Conservation (phyloP, 2,888 invertebrate genomes). For the Scaptomyza flava region DNA sequence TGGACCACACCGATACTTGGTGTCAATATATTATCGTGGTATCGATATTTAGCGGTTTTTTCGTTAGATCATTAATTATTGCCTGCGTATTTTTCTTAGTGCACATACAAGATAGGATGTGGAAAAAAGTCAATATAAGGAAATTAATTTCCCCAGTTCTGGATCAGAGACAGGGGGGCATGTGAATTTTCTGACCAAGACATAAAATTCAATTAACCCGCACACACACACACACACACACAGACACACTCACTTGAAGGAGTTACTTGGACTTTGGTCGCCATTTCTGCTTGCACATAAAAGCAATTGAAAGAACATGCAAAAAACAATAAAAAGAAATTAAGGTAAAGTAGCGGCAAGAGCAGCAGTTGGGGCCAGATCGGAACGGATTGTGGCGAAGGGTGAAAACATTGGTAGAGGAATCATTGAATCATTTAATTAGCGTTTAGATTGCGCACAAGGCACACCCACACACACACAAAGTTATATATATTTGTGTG, state of each 20-base stretch:
- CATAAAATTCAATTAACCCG: constrained; percentile 78
- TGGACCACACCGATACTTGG: too few relatives aligned
- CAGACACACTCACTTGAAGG: constrained; percentile 48
- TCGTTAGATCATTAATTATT: not conserved
- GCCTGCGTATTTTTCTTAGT: not conserved
- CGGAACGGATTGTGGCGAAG: constrained; percentile 12
- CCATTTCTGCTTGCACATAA: constrained; percentile 63
- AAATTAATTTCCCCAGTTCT: constrained; percentile 71
- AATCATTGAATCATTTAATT: constrained; percentile 84
- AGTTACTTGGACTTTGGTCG: constrained; percentile 63
- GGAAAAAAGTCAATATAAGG: constrained; percentile 78
- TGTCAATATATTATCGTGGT: too few relatives aligned
- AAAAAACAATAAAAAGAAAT: constrained; percentile 82
- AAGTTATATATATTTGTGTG: constrained; percentile 11
- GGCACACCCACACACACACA: constrained; percentile 17
- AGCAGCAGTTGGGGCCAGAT: constrained; percentile 8
- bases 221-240: constrained; percentile 39
- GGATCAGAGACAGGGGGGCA: constrained; percentile 23
- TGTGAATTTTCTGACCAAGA: constrained; percentile 73
- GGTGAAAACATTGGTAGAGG: constrained; percentile 34
- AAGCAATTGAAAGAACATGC: constrained; percentile 78
- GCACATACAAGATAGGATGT: constrained; percentile 6
- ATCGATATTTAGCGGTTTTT: too few relatives aligned
- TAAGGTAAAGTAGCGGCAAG: constrained; percentile 72
- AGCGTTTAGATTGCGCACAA: constrained; percentile 80